phyloP scores from a whole-genome alignment of 2,888 invertebrate genomes.

The Busseola fusca region DNA sequence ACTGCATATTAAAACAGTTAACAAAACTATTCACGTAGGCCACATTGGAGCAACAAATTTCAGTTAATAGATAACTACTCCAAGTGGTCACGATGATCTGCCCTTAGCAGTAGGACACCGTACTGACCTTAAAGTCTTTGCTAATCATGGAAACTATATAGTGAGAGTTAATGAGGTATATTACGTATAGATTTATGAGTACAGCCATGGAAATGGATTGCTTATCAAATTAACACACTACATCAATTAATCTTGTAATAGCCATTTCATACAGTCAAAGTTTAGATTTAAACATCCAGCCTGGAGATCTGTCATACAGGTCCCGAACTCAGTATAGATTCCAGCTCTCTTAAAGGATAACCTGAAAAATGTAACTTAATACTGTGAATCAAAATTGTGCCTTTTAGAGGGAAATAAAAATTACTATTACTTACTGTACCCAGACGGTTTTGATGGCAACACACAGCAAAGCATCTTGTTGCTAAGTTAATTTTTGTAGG shows the following conservation, averaged over 20 bases:
- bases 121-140: neutral
- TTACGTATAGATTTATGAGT: neutral
- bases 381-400: too few relatives aligned
- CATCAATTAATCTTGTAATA: neutral
- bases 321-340: too few relatives aligned
- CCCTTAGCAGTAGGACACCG: neutral
- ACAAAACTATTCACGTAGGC: too few relatives aligned
- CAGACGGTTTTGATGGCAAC: neutral
- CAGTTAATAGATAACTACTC: neutral
- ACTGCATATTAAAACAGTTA: conserved; percentile 1
- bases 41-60: neutral
- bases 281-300: too few relatives aligned
- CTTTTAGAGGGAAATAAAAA: too few relatives aligned
- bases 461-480: neutral
- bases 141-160: neutral
- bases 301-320: too few relatives aligned
- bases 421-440: neutral
- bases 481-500: conserved; percentile 6
- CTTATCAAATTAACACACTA: neutral
- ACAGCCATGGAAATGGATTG: neutral
- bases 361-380: too few relatives aligned
- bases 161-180: neutral
- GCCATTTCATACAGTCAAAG: neutral
- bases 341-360: too few relatives aligned
- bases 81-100: neutral